These are phyloP conservation scores for Rhincodon typus DNA, from an alignment of 2,797 vertebrate species.

Conservation along the genomic window DNA sequence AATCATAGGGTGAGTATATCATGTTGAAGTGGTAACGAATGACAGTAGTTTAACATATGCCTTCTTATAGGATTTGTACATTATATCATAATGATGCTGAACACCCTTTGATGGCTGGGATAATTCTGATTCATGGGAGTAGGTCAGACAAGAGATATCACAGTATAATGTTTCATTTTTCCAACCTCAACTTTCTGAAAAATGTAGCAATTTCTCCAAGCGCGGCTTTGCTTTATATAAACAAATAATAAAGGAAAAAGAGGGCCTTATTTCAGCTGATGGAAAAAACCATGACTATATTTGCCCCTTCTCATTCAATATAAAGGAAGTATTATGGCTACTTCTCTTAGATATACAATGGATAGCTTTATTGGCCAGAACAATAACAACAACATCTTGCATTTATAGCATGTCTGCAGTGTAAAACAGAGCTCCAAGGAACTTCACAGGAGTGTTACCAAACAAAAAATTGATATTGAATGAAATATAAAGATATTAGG, in stretches of 20 bases:
- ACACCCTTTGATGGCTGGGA: neutral
- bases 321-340: neutral
- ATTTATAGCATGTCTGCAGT: neutral
- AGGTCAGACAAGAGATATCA: neutral
- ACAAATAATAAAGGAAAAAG: neutral
- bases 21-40: no score
- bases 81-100: neutral
- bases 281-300: neutral
- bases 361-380: neutral
- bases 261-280: neutral
- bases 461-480: neutral
- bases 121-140: neutral
- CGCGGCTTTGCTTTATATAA: neutral
- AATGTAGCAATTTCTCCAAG: neutral
- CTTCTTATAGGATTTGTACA: no score
- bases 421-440: neutral
- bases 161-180: neutral
- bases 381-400: neutral
- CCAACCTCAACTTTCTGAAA: neutral
- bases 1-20: no score
- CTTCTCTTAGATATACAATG: neutral
- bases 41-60: no score
- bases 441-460: neutral
- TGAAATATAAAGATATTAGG: neutral
- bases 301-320: neutral